phyloP scores from a whole-genome alignment of 2,113 vertebrate species.

The Tichodroma muraria region DNA sequence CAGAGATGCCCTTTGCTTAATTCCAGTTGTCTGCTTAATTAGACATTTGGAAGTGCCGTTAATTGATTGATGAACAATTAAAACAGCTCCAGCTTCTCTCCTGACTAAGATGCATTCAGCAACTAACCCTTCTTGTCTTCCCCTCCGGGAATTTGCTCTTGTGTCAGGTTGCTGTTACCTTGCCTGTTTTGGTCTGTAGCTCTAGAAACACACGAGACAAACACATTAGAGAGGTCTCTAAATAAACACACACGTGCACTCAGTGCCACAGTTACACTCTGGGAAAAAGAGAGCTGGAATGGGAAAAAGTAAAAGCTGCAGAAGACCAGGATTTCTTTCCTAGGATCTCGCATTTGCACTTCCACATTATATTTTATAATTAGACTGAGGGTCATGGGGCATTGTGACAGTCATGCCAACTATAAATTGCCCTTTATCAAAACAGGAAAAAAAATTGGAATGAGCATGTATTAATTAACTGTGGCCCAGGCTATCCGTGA shows the following conservation, averaged over 20 bases:
- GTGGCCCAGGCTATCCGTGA: not conserved
- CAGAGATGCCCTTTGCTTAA: constrained; percentile 64
- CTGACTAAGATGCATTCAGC: constrained; percentile 49
- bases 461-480: constrained; percentile 47
- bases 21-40: constrained; percentile 68
- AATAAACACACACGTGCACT: constrained; percentile 3
- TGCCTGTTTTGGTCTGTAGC: constrained; percentile 53
- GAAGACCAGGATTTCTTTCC: not conserved
- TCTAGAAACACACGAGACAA: constrained; percentile 45
- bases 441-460: not conserved
- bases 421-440: constrained; percentile 46
- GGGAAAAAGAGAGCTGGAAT: not conserved
- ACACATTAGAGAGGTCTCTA: constrained; percentile 14
- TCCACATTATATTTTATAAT: constrained; percentile 14
- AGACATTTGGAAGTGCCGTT: constrained; percentile 50
- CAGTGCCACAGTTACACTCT: not conserved
- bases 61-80: constrained; percentile 72
- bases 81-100: constrained; percentile 46
- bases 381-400: not conserved
- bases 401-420: constrained; percentile 1
- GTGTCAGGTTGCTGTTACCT: constrained; percentile 28
- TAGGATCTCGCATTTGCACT: not conserved
- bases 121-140: constrained; percentile 17
- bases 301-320: not conserved
- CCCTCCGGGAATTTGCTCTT: constrained; percentile 26